Evolutionary conservation across 1,140 invertebrate genomes (phyloP), one percentile per base, ranked within the genome.

Genomic region (Monomorium pharaonis): DNA sequence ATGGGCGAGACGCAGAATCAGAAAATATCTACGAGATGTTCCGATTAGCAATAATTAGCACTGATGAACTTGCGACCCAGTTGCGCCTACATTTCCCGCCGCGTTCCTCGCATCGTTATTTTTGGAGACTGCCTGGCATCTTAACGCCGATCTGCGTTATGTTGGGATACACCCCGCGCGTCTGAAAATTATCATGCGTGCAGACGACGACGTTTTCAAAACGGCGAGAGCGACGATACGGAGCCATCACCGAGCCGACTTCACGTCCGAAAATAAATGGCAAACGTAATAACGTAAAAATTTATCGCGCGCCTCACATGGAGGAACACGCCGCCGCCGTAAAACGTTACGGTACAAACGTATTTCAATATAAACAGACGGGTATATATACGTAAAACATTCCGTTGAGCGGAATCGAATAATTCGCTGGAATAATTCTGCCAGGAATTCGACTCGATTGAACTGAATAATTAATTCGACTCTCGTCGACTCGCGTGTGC

Each of bases 51-150:
- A 92, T 92, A 90, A 92, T 92, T 90, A 91, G 67, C 88, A 85
- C 65, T 87, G 92, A 92, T 93, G 93, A 94, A 94, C 92, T 94
- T 94, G 93, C 92, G 93, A 94, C 93, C 93, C 86, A 93, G 89
- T 92, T 91, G 24, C 49, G 65, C 56, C n/a, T 84, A 74, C 14
- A 27, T 63, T 86, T 86, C 60, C 80, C 65, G 83, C 88, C 83
- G 49, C 78, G 65, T 67, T 47, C 56, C 33, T 81, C 70, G 47
- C 49, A 27, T 65, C 74, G 74, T 90, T 90, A 88, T 90, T 86
- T 90, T 90, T 47, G 74, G 83, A 78, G 49, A 37, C 70, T 74
- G 37, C 67, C 24, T n/a, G n/a, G n/a, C n/a, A 54, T 86, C 67
- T 58, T 83, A 58, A 47, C 7, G 51, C 51, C 33, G 44, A 63